Evolutionary conservation across 2,113 vertebrate genomes (phyloP).

Genomic region (Arizona elegans): DNA sequence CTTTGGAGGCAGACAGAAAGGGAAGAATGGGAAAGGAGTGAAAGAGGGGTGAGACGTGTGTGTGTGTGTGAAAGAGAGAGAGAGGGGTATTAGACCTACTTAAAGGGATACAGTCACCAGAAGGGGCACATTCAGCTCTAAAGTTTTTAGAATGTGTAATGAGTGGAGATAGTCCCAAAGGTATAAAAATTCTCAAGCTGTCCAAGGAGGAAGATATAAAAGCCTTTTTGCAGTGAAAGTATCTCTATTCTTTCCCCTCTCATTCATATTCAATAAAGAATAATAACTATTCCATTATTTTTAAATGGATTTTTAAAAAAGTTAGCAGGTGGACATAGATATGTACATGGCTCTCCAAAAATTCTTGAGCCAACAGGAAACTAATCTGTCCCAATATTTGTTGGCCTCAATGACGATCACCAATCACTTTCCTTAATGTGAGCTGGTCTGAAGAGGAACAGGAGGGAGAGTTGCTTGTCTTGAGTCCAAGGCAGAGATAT

Average conservation of each 20-base stretch:
- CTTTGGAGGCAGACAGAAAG: background rate
- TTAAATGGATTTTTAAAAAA: background rate
- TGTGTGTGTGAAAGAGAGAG: no score
- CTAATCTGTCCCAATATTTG: background rate
- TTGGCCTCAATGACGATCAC: background rate
- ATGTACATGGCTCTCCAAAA: background rate
- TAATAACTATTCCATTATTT: background rate
- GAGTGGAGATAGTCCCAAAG: background rate
- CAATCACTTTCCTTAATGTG: background rate
- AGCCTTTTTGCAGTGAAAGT: background rate
- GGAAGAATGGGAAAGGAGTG: background rate
- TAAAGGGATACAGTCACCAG: background rate
- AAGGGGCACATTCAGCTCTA: background rate
- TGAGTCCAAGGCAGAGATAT: background rate
- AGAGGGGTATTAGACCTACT: background rate
- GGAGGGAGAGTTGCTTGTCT: background rate
- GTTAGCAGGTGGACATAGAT: background rate
- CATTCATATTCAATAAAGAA: background rate
- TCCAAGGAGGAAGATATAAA: background rate
- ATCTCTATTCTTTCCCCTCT: background rate
- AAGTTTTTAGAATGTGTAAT: background rate
- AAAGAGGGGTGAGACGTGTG: background rate
- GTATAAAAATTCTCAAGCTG: background rate
- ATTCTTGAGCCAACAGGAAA: background rate
- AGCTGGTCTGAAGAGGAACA: background rate